Evolutionary conservation across 2,113 vertebrate species (phyloP).

Genomic region (Hyaena hyaena): DNA sequence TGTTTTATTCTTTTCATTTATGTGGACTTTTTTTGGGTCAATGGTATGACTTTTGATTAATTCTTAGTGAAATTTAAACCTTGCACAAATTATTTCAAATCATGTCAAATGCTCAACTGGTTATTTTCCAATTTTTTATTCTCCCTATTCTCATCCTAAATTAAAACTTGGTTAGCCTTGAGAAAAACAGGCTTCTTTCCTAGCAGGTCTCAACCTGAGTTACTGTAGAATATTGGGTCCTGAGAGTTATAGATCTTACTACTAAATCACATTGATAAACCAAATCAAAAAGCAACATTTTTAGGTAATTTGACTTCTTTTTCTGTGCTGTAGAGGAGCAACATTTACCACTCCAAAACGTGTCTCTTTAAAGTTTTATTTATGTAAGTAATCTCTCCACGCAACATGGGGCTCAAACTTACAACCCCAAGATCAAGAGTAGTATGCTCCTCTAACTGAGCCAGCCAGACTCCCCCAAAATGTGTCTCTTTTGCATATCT

Average conservation of each 20-base stretch:
- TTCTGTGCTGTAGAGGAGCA: background rate
- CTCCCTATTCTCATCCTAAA: background rate
- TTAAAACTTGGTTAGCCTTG: background rate
- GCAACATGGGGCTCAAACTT: no score
- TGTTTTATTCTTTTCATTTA: background rate
- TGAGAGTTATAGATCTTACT: background rate
- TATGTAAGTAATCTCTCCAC: no score
- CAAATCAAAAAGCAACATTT: background rate
- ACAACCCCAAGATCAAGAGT: no score
- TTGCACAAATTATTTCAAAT: background rate
- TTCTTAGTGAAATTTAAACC: background rate
- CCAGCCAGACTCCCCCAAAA: background rate
- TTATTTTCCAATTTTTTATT: background rate
- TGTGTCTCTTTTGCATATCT: background rate
- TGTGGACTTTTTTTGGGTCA: background rate
- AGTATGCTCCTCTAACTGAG: no score
- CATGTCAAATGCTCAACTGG: background rate
- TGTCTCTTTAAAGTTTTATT: background rate
- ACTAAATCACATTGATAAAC: background rate
- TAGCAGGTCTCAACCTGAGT: background rate
- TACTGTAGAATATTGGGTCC: background rate
- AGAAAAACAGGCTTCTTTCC: background rate
- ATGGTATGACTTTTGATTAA: background rate
- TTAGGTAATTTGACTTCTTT: background rate
- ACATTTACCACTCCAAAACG: background rate